Evolutionary conservation across 2,888 invertebrate genomes (phyloP).

Genomic region (Leptothorax acervorum): DNA sequence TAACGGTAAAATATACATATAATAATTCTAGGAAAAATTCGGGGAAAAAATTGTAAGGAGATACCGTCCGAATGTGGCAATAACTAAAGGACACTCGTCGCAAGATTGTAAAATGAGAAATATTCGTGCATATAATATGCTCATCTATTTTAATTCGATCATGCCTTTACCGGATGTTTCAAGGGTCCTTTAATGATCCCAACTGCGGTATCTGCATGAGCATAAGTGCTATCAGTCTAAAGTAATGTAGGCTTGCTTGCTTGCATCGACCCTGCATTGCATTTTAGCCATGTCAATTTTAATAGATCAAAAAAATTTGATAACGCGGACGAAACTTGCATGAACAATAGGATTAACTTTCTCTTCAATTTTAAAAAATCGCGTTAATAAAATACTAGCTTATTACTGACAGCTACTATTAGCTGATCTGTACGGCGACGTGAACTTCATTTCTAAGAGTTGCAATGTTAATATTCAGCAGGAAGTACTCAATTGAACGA

Average conservation of each 20-base stretch:
- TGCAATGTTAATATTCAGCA: slow-evolving; percentile 39
- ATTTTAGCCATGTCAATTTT: slow-evolving; percentile 46
- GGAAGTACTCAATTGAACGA: slow-evolving; percentile 49
- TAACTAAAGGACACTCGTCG: slow-evolving; percentile 9
- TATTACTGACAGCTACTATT: background rate
- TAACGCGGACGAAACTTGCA: background rate
- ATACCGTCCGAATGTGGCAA: background rate
- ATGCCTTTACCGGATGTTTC: slow-evolving; percentile 70
- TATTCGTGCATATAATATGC: slow-evolving; percentile 44
- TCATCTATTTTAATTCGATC: slow-evolving; percentile 67
- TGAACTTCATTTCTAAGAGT: slow-evolving; percentile 34
- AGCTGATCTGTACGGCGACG: slow-evolving; percentile 1
- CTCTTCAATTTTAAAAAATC: background rate
- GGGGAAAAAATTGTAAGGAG: background rate
- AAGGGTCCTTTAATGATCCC: slow-evolving; percentile 70
- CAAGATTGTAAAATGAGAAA: slow-evolving; percentile 38
- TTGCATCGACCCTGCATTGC: slow-evolving; percentile 21
- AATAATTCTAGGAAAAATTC: slow-evolving; percentile 7
- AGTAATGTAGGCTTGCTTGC: slow-evolving; percentile 53
- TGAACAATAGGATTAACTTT: background rate
- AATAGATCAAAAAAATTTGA: slow-evolving; percentile 20
- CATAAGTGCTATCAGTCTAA: slow-evolving; percentile 59
- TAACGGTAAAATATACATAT: background rate
- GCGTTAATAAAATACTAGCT: background rate
- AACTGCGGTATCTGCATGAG: slow-evolving; percentile 63